Evolutionary conservation across 2,113 vertebrate species (phyloP).

Genomic region (Myotis lucifugus): DNA sequence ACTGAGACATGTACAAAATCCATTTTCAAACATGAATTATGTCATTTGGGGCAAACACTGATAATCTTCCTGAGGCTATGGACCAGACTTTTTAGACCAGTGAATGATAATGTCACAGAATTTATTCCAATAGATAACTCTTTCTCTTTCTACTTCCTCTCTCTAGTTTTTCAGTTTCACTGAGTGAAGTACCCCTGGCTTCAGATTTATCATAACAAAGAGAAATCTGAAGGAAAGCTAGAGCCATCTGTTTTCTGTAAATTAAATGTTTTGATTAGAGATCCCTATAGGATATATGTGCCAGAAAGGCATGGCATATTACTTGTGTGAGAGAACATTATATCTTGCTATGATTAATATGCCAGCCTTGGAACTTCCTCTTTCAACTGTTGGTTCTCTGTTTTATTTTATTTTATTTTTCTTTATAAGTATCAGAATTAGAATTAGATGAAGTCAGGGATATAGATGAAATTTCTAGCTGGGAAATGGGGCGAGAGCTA

Average conservation of each 20-base stretch:
- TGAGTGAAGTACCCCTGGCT: slow-evolving; percentile 29
- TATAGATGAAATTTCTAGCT: background rate
- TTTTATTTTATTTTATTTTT: background rate
- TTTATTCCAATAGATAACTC: slow-evolving; percentile 28
- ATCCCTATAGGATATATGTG: background rate
- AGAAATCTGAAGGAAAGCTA: slow-evolving; percentile 57
- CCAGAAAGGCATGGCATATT: background rate
- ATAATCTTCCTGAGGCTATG: slow-evolving; percentile 64
- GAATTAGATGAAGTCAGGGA: background rate
- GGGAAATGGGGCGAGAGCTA: background rate
- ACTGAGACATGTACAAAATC: slow-evolving; percentile 67
- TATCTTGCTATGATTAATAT: slow-evolving; percentile 46
- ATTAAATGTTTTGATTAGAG: slow-evolving; percentile 62
- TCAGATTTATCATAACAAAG: slow-evolving; percentile 60
- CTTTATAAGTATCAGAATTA: background rate
- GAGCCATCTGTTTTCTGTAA: slow-evolving; percentile 53
- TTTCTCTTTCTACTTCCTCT: slow-evolving; percentile 50
- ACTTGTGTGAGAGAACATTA: background rate
- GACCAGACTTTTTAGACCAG: slow-evolving; percentile 54
- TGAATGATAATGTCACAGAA: slow-evolving; percentile 38
- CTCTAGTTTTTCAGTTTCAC: slow-evolving; percentile 49
- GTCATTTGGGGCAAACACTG: slow-evolving; percentile 68
- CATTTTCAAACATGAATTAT: slow-evolving; percentile 71
- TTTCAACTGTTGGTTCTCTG: background rate
- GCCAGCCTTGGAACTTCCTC: background rate